A percentile compares a stretch with the other conserved stretches of the same genome.
Evolutionary conservation across 2,888 invertebrate genomes (phyloP).

Genomic region (Dynastes tityus): DNA sequence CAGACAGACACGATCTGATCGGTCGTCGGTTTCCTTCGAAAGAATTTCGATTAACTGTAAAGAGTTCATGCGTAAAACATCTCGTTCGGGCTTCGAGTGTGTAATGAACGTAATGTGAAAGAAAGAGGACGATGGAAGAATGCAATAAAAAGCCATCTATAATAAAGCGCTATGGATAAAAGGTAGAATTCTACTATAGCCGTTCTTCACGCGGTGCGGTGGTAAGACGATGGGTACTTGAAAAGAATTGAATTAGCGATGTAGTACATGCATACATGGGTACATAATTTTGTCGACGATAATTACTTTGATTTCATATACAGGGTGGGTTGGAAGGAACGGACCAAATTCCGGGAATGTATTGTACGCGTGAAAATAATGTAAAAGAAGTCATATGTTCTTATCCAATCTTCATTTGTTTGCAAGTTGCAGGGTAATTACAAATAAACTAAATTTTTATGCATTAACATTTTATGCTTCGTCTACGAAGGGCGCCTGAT

Average conservation of each 20-base stretch:
- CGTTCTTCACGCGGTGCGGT: neutral
- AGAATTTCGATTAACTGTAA: conserved; percentile 49
- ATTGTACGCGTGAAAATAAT: too few species aligned
- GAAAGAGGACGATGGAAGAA: conserved; percentile 12
- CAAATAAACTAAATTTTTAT: too few species aligned
- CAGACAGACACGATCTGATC: conserved; percentile 36
- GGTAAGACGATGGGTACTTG: neutral
- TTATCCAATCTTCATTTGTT: too few species aligned
- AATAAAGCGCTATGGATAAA: conserved; percentile 5
- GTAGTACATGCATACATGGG: neutral
- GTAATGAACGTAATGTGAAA: conserved; percentile 28
- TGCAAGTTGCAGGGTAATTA: too few species aligned
- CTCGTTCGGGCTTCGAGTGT: conserved; percentile 26
- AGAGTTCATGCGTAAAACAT: conserved; percentile 46
- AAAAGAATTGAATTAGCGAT: conserved; percentile 14
- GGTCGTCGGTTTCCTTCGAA: conserved; percentile 42
- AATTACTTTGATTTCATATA: neutral
- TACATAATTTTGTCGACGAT: neutral
- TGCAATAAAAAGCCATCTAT: conserved; percentile 21
- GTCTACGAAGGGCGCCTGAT: too few species aligned
- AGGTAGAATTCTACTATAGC: neutral
- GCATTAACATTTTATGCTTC: too few species aligned
- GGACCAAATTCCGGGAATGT: too few species aligned
- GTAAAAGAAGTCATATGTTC: too few species aligned
- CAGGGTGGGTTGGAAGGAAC: too few species aligned